These are phyloP conservation scores for Caenorhabditis japonica DNA, from an alignment of 2,888 invertebrate genomes.

Conservation along the genomic window DNA sequence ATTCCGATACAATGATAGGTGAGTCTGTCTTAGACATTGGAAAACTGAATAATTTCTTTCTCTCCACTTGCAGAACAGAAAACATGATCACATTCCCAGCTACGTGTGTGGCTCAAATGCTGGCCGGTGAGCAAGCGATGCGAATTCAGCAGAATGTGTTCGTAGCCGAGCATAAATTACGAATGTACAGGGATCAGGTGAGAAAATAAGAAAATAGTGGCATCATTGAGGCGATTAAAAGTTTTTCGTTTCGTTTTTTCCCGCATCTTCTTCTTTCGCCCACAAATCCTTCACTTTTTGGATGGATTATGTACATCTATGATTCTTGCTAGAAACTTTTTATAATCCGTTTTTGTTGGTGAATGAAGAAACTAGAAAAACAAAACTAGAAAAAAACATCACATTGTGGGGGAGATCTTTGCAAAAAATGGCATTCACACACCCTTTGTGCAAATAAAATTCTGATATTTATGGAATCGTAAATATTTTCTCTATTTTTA, in stretches of 20 bases:
- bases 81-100: constrained; percentile 63
- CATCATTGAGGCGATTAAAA: constrained; percentile 17
- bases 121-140: constrained; percentile 74
- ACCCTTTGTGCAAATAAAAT: too few species aligned
- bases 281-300: constrained; percentile 33
- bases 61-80: constrained; percentile 53
- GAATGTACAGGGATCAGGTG: constrained; percentile 76
- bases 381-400: too few species aligned
- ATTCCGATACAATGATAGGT: constrained; percentile 67
- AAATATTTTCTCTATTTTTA: too few species aligned
- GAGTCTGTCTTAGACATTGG: neutral
- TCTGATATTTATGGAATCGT: too few species aligned
- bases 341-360: too few species aligned
- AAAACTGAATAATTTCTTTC: neutral
- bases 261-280: constrained; percentile 24
- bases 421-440: too few species aligned
- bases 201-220: constrained; percentile 4
- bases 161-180: constrained; percentile 71
- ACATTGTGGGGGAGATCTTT: too few species aligned
- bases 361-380: too few species aligned
- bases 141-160: constrained; percentile 72
- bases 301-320: constrained; percentile 18
- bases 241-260: constrained; percentile 6
- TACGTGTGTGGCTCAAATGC: constrained; percentile 71
- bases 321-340: neutral